Evolutionary conservation across 1,140 invertebrate genomes (phyloP), one percentile per base, ranked within the genome.

Genomic region (Orius insidiosus): DNA sequence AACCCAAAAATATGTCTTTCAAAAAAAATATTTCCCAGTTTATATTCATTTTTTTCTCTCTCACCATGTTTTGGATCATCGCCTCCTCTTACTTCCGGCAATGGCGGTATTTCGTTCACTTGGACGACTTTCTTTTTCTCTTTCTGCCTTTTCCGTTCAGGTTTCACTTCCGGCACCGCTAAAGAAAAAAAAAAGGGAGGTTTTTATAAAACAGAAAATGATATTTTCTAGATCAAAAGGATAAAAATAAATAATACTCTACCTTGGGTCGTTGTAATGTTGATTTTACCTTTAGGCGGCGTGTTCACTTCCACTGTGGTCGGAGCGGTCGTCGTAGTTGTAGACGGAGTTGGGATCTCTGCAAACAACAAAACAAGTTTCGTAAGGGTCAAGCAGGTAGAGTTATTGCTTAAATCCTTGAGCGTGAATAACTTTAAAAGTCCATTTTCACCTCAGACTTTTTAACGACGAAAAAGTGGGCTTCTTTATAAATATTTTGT

Each of bases 321-420:
- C 38, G 18, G 13, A 15, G 38, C 18, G 38, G 38, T 40, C 38
- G 38, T 18, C 38, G 18, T 40, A 40, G 38, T 40, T 15, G 38
- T 40, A 10, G 38, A 15, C 13, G 38, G 38, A 14, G 38, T 40
- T 13, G 38, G 38, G 11, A 40, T 40, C 38, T 40, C 38, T 40
- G 38, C 38, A 18, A 40, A 40, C 13, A 40, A 13, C 13, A 40
- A 10, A 18, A 24, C 24, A 24, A 24, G 24, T 24, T 24, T 24
- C 24, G 3, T 24, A 24, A 24, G 24, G 24, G 24, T 24, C 24
- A 24, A 24, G 3, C 24, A 24, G n/a, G 24, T 24, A 4, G 24
- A 24, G 24, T 24, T 24, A 24, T 24, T 7, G 24, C 24, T 24
- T 24, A 24, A 24, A 24, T 24, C 24, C 24, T 24, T 24, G 24